phyloP scores from a whole-genome alignment of 1,140 invertebrate species.

The Philopotamus ludificatus region DNA sequence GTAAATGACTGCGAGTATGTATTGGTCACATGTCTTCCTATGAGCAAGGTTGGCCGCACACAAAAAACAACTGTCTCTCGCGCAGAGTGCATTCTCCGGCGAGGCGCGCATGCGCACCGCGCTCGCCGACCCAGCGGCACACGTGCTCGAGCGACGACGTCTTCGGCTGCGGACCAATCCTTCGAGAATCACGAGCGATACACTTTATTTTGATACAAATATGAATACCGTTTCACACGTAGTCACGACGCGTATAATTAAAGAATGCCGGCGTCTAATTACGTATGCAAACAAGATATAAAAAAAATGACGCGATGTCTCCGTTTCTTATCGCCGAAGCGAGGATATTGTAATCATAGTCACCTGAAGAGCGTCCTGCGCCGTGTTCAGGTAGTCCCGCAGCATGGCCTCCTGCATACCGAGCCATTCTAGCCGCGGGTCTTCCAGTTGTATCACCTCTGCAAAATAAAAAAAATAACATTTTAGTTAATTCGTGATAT shows the following conservation, averaged over 20 bases:
- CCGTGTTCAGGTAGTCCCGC: slow-evolving; percentile 91
- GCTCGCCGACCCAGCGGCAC: background rate
- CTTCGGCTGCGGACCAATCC: background rate
- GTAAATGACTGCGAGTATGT: background rate
- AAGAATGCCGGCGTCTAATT: no score
- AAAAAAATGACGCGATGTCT: background rate
- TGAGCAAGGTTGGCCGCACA: background rate
- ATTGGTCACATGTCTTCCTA: background rate
- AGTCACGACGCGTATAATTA: no score
- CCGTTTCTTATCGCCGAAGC: background rate
- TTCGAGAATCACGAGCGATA: background rate
- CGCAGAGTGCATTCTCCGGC: background rate
- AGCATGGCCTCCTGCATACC: slow-evolving; percentile 95
- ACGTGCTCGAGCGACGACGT: background rate
- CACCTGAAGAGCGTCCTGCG: slow-evolving; percentile 90
- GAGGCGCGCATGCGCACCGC: no score
- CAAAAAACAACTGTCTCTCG: background rate
- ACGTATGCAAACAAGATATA: background rate
- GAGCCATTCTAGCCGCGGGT: slow-evolving; percentile 93
- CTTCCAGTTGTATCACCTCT: slow-evolving; percentile 95
- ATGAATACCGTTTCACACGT: no score
- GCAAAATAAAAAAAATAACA: slow-evolving; percentile 45
- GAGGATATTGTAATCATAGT: slow-evolving; percentile 43
- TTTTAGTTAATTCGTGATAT: no score
- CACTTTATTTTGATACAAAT: no score